Percentiles rank a stretch among this genome's conserved stretches.
Conservation (phyloP, 2,797 vertebrate species). For the Euphonia xanthogaster region DNA sequence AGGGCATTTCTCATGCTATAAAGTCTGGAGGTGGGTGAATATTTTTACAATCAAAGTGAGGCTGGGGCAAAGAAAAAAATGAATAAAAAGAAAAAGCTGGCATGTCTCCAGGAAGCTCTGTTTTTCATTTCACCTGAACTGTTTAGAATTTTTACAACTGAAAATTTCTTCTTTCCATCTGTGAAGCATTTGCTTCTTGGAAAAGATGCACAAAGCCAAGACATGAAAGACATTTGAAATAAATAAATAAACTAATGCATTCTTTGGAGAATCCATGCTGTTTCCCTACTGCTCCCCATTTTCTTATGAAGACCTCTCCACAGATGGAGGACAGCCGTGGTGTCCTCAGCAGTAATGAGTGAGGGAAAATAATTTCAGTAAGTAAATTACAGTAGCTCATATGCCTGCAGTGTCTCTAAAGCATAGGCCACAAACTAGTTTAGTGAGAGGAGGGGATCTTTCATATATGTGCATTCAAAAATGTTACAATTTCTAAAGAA, state of each 20-base stretch:
- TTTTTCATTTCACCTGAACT: slow-evolving; percentile 73
- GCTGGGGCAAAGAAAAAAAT: background rate
- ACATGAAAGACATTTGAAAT: slow-evolving; percentile 62
- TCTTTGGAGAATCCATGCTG: slow-evolving; percentile 60
- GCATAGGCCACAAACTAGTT: background rate
- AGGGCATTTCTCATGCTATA: slow-evolving; percentile 36
- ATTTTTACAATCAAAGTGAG: slow-evolving; percentile 61
- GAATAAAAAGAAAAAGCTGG: background rate
- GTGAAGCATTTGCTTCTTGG: slow-evolving; percentile 63
- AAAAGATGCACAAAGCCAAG: slow-evolving; percentile 63
- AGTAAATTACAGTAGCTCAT: slow-evolving; percentile 27
- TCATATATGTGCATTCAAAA: background rate
- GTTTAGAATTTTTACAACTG: slow-evolving; percentile 68
- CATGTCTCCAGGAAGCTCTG: slow-evolving; percentile 40
- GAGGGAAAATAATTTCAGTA: slow-evolving; percentile 10
- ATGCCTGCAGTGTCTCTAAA: background rate
- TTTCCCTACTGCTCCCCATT: slow-evolving; percentile 59
- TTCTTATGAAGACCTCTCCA: slow-evolving; percentile 41
- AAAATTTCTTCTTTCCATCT: slow-evolving; percentile 59
- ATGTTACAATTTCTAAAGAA: background rate
- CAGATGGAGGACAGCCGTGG: slow-evolving; percentile 38
- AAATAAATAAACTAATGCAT: slow-evolving; percentile 61
- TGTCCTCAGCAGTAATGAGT: background rate
- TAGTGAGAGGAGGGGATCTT: background rate
- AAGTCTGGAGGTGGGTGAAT: slow-evolving; percentile 24